These are phyloP conservation scores for Ceriagrion tenellum DNA, from an alignment of 2,888 invertebrate species.

Conservation along the genomic window DNA sequence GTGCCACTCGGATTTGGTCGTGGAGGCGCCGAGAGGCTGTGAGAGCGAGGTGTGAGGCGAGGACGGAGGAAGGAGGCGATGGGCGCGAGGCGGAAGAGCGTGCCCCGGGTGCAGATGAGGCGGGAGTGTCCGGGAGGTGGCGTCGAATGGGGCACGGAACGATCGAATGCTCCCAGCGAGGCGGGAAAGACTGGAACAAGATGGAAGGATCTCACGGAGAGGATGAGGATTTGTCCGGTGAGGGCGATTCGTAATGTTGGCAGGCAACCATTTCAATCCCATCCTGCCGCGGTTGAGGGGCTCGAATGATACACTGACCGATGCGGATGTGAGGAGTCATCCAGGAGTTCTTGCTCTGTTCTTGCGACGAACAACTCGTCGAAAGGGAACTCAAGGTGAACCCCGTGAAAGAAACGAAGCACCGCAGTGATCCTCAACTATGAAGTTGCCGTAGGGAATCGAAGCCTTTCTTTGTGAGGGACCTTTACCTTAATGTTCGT, in stretches of 20 bases:
- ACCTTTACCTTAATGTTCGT: too few species aligned
- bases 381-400: too few species aligned
- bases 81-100: background rate
- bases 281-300: too few species aligned
- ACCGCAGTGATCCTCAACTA: too few species aligned
- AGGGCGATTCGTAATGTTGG: background rate
- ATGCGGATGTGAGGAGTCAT: too few species aligned
- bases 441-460: too few species aligned
- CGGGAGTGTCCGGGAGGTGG: background rate
- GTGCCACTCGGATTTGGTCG: background rate
- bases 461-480: too few species aligned
- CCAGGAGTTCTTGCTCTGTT: too few species aligned
- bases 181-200: background rate
- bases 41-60: background rate
- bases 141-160: background rate
- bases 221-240: background rate
- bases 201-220: background rate
- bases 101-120: background rate
- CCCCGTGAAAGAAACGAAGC: too few species aligned
- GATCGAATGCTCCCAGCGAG: background rate
- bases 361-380: too few species aligned
- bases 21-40: background rate
- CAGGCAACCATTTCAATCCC: background rate
- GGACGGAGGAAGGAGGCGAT: too few species aligned
- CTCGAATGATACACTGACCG: too few species aligned